Evolutionary conservation across 2,888 invertebrate species (phyloP), one percentile per base, ranked within the genome.

Genomic region (Caenorhabditis panamensis): DNA sequence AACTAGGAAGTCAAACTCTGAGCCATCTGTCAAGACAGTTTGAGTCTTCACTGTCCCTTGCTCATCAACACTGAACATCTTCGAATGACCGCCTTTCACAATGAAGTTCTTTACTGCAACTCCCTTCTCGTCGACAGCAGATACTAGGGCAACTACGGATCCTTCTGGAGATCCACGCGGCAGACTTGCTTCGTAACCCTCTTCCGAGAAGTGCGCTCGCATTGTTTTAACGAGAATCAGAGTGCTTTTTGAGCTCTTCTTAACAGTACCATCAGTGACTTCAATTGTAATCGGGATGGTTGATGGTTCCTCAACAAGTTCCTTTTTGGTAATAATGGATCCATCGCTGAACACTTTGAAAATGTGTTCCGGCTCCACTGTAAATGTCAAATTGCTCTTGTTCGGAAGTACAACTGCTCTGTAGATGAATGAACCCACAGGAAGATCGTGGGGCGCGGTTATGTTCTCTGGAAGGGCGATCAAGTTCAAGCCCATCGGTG

Each of bases 351-450:
- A 56, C 4, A 80, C 66, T n/a, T 66, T 53, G 51, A 80, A 71
- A 0, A 71, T 24, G 20, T 80, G 69, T 18, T 64, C 66, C 26
- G 80, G 80, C 20, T 66, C 71, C 4, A 76, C 26, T 2, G 59
- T 18, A 28, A 37, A 80, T n/a, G 26, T 47, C 20, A 56, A 1
- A 24, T 66, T 41, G 6, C 16, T 36, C 4, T 47, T 61, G 5
- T 1, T 11, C 1, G 80, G 76, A n/a, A 76, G 49, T 16, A 75
- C 71, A 18, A 62, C 53, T 18, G 44, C 67, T 22, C 47, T 53
- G 26, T 80, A 80, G 31, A 80, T 16, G 16, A 64, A 76, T 0
- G 76, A 67, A 18, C 76, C 76, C 9, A 72, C 66, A 16, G 76
- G 66, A 6, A 63, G 28, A 18, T 59, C 61, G 20, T 26, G 24